Evolutionary conservation across 2,113 vertebrate genomes (phyloP), one percentile per base, ranked within the genome.

Genomic region (Cebus imitator): DNA sequence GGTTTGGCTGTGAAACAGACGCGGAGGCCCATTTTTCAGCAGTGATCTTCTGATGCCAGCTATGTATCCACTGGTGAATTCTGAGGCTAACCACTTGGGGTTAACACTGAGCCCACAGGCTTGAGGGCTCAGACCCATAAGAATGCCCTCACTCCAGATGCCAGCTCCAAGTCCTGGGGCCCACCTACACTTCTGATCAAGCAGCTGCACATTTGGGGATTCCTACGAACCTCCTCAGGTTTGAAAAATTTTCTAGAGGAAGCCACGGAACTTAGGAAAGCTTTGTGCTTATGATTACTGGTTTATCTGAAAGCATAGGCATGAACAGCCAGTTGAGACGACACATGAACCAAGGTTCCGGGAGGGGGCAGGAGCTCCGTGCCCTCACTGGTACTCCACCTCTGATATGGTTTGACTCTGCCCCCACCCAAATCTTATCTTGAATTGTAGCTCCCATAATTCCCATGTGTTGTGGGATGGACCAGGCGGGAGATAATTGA

Each of bases 251-350:
- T 76, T 12, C 23, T 43, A 76, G 86, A 76, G 66, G 6, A n/a
- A 52, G 4, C 35, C 52, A 82, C 45, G 75, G 14, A 75, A 40
- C 1, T 64, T 3, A 35, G 58, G n/a, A 75, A 32, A 66, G 17
- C 35, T 0, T 12, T 10, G 1, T 25, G 9, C 9, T 27, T 43
- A 27, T 6, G 37, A 57, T 25, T 12, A 70, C 21, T 0, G 3
- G 17, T 37, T n/a, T 32, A 17, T 55, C 48, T 17, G 0, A 0
- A 70, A n/a, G n/a, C n/a, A 12, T 30, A 11, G 1, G 5, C 3
- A 23, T 3, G 43, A 61, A n/a, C 1, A 78, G 23, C 35, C 25
- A 30, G 4, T 2, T 13, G 27, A 52, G 40, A 40, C 32, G 32
- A 45, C 0, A 0, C 27, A 10, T 3, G 11, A 3, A 43, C 25